phyloP scores from a whole-genome alignment of 2,888 invertebrate species.

The Tholera decimalis region DNA sequence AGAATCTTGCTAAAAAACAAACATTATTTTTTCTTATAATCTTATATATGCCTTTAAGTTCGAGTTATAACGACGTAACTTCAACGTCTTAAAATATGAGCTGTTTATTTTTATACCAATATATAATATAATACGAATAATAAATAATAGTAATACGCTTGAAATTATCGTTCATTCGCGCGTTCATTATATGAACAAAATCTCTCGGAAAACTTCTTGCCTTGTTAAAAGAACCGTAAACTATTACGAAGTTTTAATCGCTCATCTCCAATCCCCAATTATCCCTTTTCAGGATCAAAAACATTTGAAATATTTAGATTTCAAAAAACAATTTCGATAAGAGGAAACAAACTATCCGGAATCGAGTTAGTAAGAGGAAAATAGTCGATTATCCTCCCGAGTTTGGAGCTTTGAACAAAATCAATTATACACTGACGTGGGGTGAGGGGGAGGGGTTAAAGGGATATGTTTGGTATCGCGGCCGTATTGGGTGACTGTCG shows the following conservation, averaged over 20 bases:
- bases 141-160: too few relatives aligned
- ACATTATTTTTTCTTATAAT: too few relatives aligned
- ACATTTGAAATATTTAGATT: conserved; percentile 50
- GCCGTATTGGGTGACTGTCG: conserved; percentile 57
- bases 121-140: too few relatives aligned
- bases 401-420: conserved; percentile 68
- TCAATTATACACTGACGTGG: conserved; percentile 69
- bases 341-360: conserved; percentile 61
- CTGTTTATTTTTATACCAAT: too few relatives aligned
- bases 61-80: too few relatives aligned
- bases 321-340: conserved; percentile 58
- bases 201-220: background rate
- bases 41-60: too few relatives aligned
- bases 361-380: conserved; percentile 68
- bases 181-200: background rate
- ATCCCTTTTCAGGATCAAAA: conserved; percentile 35
- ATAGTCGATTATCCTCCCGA: conserved; percentile 66
- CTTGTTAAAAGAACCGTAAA: background rate
- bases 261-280: conserved; percentile 19
- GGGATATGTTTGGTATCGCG: conserved; percentile 55
- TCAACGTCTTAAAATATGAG: too few relatives aligned
- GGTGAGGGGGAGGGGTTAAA: conserved; percentile 51
- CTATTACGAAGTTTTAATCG: conserved; percentile 22
- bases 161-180: background rate
- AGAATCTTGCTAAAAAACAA: too few relatives aligned